Evolutionary conservation across 2,888 invertebrate genomes (phyloP).

Genomic region (Diplolepis rosae): DNA sequence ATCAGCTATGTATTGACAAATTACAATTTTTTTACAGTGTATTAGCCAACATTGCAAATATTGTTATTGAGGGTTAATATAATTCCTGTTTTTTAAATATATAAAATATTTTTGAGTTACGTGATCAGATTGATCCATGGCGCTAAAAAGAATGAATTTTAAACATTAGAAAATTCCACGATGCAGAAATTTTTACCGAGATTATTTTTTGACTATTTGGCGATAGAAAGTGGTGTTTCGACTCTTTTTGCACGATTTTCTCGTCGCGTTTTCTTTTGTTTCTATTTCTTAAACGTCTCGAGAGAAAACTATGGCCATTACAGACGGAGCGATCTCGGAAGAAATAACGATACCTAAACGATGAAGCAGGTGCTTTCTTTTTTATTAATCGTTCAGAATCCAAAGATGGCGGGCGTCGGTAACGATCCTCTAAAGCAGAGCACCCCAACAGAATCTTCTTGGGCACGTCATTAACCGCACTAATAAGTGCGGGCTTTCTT

Average conservation of each 20-base stretch:
- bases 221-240: conserved; percentile 2
- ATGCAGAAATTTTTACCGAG: no score
- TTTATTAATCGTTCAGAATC: conserved; percentile 47
- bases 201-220: background rate
- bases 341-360: conserved; percentile 48
- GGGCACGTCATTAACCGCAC: conserved; percentile 48
- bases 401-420: conserved; percentile 39
- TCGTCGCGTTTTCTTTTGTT: conserved; percentile 14
- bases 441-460: conserved; percentile 39
- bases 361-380: conserved; percentile 40
- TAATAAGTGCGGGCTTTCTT: conserved; percentile 48
- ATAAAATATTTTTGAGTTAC: no score
- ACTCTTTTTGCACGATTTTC: conserved; percentile 7
- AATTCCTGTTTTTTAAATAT: no score
- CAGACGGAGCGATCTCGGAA: conserved; percentile 35
- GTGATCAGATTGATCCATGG: no score
- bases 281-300: conserved; percentile 29
- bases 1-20: no score
- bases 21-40: no score
- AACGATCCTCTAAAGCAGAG: conserved; percentile 44
- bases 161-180: conserved; percentile 4
- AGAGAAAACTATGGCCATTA: conserved; percentile 42
- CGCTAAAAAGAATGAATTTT: no score
- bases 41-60: no score
- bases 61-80: no score